A percentile compares a stretch with the other conserved stretches of the same genome.
Conservation (phyloP, 2,888 invertebrate species). For the Gisinianus flammeolus region DNA sequence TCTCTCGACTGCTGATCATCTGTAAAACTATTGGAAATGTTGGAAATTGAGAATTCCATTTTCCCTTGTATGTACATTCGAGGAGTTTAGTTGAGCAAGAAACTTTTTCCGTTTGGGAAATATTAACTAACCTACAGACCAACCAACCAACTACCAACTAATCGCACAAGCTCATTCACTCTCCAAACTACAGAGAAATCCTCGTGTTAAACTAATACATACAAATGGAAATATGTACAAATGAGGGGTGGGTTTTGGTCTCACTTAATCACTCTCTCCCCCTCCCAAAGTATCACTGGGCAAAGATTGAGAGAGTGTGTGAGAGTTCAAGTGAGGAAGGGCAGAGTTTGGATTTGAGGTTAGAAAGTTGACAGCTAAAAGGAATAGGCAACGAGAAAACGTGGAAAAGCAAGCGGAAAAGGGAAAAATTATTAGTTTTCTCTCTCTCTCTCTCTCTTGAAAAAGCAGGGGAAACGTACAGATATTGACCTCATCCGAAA, state of each 20-base stretch:
- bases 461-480: not conserved
- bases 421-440: not conserved
- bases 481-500: slow-evolving; percentile 8
- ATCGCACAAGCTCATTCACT: no score
- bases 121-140: no score
- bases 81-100: not conserved
- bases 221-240: not conserved
- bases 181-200: no score
- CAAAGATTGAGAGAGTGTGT: not conserved
- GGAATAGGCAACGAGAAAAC: not conserved
- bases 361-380: not conserved
- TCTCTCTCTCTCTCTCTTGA: not conserved
- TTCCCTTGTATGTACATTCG: not conserved
- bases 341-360: not conserved
- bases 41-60: not conserved
- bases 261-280: no score
- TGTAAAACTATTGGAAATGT: not conserved
- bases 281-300: not conserved
- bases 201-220: no score
- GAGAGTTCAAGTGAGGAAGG: not conserved
- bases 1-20: slow-evolving; percentile 3
- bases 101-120: not conserved
- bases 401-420: not conserved
- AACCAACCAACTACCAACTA: no score
- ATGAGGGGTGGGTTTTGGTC: not conserved